Percentiles rank a stretch among this genome's conserved stretches.
Conservation (phyloP, 1,140 invertebrate genomes). For the Diorhabda carinulata region DNA sequence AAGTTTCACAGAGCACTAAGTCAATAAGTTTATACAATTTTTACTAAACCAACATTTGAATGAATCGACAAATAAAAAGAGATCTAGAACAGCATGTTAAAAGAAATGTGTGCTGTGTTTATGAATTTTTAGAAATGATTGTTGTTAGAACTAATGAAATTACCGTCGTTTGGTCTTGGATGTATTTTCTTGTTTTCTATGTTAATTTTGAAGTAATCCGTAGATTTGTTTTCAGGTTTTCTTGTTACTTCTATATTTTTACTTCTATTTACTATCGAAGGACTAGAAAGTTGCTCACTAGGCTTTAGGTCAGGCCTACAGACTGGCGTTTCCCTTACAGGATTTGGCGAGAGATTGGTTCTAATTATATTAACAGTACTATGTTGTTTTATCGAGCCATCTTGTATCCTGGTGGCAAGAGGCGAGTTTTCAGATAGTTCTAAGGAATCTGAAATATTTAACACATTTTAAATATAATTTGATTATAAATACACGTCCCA, state of each 20-base stretch:
- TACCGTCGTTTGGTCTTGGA: neutral
- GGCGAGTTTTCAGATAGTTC: neutral
- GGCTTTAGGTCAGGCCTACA: slow-evolving; percentile 25
- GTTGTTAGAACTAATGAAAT: neutral
- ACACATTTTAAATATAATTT: too few relatives aligned
- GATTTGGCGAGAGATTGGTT: slow-evolving; percentile 35
- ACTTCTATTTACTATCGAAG: slow-evolving; percentile 37
- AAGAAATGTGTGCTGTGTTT: too few relatives aligned
- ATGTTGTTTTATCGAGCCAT: slow-evolving; percentile 11
- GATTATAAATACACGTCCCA: too few relatives aligned
- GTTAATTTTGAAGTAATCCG: slow-evolving; percentile 26
- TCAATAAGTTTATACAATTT: too few relatives aligned
- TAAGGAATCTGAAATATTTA: neutral
- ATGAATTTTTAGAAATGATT: too few relatives aligned
- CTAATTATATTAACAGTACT: slow-evolving; percentile 12
- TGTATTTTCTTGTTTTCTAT: slow-evolving; percentile 24
- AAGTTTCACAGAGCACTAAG: too few relatives aligned
- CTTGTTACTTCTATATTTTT: slow-evolving; percentile 17
- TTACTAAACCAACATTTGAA: too few relatives aligned
- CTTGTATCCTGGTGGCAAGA: neutral
- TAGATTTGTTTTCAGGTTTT: slow-evolving; percentile 10
- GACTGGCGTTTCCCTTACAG: slow-evolving; percentile 31
- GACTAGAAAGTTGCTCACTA: slow-evolving; percentile 38
- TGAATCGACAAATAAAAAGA: too few relatives aligned
- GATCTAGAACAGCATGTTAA: too few relatives aligned